phyloP scores from a whole-genome alignment of 2,888 invertebrate genomes.

The Melieria picta region DNA sequence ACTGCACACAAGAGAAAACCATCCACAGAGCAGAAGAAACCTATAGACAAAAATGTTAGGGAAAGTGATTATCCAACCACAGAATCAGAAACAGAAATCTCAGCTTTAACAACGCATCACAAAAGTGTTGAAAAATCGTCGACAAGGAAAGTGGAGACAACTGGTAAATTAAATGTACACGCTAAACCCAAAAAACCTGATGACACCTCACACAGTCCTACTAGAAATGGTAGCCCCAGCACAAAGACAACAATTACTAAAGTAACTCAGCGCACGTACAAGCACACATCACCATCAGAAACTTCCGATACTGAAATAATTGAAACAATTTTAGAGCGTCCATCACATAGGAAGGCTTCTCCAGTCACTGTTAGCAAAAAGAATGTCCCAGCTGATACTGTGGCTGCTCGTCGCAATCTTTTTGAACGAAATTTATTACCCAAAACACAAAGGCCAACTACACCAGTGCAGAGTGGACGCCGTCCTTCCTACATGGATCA shows the following conservation, averaged over 20 bases:
- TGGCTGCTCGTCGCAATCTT: conserved; percentile 60
- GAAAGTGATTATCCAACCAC: conserved; percentile 25
- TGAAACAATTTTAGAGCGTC: conserved; percentile 55
- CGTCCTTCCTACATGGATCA: conserved; percentile 66
- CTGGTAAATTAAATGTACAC: conserved; percentile 29
- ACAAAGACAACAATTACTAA: conserved; percentile 47
- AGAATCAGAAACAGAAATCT: conserved; percentile 32
- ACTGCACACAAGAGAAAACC: conserved; percentile 32
- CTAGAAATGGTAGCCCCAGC: conserved; percentile 22
- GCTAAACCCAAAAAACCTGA: conserved; percentile 22
- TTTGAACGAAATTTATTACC: conserved; percentile 54
- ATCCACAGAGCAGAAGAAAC: conserved; percentile 40
- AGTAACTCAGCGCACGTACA: conserved; percentile 53
- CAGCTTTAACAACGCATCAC: conserved; percentile 25
- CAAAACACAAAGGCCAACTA: conserved; percentile 24
- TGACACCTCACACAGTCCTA: conserved; percentile 40
- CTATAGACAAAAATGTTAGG: conserved; percentile 23
- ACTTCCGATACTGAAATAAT: conserved; percentile 49
- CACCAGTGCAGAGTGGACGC: conserved; percentile 43
- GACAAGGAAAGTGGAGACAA: conserved; percentile 14
- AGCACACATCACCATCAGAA: conserved; percentile 46
- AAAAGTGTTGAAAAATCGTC: conserved; percentile 16
- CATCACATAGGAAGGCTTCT: conserved; percentile 35
- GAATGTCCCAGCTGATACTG: conserved; percentile 51
- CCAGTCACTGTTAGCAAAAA: conserved; percentile 36